Base-by-base conservation (phyloP, 1,140 invertebrate species). In the Conus ventricosus region DNA sequence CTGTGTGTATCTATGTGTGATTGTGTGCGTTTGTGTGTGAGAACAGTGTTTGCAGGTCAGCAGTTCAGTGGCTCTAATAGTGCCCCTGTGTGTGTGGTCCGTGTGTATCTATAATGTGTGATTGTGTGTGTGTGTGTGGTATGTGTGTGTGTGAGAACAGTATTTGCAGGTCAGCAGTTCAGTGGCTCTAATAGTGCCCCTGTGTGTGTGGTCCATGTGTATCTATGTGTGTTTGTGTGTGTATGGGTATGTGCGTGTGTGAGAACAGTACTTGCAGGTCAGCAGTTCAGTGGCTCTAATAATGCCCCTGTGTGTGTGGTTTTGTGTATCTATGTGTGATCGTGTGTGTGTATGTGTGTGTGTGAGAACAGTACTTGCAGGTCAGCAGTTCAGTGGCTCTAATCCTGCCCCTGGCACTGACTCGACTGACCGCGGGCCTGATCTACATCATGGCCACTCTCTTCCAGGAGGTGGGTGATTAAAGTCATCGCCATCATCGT, bases 381-480 rank as follows among this genome's bases (percentile, higher is more conserved):
- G 15, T 3, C 15, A 85, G 81, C 13, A 81, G 57, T 71, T 88
- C 67, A 2, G 53, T 90, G 5, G 55, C 90, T 13, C 13, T 90
- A 39, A 71, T 89, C 67, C 82, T 91, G 20, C 88, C 88, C 53
- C 78, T 88, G 55, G 80, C 76, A 55, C 76, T 91, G n/a, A 88
- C 89, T 6, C 87, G 90, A 53, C 91, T 85, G 55, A 87, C 88
- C 25, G 91, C 89, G 27, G 90, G 90, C n/a, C 54, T 92, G 51
- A 17, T 91, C 6, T 91, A 89, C 83, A 25, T 92, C 27, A 23
- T 91, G 53, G 78, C 80, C 63, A 25, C 51, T 5, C 85, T 89
- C 55, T 92, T 92, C 60, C 17, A 86, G 39, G 87, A 90, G 90
- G 90, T 92, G 6, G 88, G 57, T 67, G 8, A 17, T 20, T 27